Conservation (phyloP, 2,797 vertebrate genomes). For the Enteromius trimaculatus region DNA sequence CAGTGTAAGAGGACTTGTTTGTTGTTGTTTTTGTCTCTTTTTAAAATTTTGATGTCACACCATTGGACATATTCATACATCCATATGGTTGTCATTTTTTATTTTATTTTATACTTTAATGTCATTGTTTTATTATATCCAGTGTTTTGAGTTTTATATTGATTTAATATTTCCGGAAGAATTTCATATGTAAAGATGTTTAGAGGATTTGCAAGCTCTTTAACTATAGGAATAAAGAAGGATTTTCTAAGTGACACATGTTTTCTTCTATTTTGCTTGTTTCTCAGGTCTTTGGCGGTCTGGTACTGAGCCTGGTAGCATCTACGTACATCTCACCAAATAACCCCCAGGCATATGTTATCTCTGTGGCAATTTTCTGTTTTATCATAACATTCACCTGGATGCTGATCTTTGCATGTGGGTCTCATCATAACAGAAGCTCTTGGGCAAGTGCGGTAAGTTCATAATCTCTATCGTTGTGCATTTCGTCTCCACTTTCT, state of each 20-base stretch:
- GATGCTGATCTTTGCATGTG: slow-evolving; percentile 76
- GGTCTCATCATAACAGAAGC: slow-evolving; percentile 69
- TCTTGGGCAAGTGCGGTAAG: slow-evolving; percentile 73
- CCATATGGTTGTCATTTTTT: background rate
- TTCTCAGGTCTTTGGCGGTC: slow-evolving; percentile 78
- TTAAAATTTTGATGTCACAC: too few relatives aligned
- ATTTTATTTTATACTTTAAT: background rate
- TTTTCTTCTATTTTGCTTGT: background rate
- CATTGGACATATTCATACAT: too few relatives aligned
- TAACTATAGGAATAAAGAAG: background rate
- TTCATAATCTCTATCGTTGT: slow-evolving; percentile 16
- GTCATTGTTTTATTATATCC: background rate
- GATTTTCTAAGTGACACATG: background rate
- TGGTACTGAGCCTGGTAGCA: slow-evolving; percentile 90
- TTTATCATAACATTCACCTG: slow-evolving; percentile 83
- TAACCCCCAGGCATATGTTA: slow-evolving; percentile 86
- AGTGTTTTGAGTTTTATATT: background rate
- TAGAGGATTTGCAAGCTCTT: background rate
- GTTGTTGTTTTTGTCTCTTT: too few relatives aligned
- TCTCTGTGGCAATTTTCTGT: slow-evolving; percentile 91
- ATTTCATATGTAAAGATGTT: background rate
- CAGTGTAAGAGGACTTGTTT: too few relatives aligned
- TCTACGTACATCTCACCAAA: background rate
- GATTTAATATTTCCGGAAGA: background rate
- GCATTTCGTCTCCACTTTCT: background rate